Conservation (phyloP, 2,113 vertebrate genomes). For the Tachuris rubrigastra region DNA sequence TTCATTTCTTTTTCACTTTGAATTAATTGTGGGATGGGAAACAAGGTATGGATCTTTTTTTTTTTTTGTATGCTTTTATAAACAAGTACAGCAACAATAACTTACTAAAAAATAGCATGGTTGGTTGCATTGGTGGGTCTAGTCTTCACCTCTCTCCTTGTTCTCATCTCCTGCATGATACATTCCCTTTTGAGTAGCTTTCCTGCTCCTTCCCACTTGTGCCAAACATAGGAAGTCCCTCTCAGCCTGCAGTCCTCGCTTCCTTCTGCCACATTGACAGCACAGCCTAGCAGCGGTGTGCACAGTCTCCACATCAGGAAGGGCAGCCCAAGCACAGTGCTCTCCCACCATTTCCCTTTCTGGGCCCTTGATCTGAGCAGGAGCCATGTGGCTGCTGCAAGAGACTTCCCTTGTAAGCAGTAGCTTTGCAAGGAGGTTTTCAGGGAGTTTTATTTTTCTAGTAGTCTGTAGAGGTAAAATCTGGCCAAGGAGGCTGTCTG, state of each 20-base stretch:
- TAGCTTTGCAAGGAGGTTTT: background rate
- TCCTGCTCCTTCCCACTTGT: background rate
- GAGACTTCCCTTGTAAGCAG: background rate
- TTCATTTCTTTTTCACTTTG: background rate
- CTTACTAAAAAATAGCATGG: background rate
- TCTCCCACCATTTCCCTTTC: background rate
- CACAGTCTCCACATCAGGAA: background rate
- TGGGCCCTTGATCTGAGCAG: background rate
- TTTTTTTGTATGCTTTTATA: background rate
- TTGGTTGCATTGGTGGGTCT: background rate
- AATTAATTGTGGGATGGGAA: background rate
- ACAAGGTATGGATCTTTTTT: background rate
- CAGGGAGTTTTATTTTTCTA: background rate
- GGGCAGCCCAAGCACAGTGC: background rate
- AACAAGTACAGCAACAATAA: background rate
- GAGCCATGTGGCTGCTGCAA: background rate
- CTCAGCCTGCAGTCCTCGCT: background rate
- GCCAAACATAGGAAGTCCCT: background rate
- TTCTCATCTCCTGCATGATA: background rate
- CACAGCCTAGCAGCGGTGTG: background rate
- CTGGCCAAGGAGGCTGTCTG: background rate
- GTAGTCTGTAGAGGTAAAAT: background rate
- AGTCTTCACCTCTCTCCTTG: background rate
- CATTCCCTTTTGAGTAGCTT: background rate
- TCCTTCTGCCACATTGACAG: background rate